A percentile compares a stretch with the other conserved stretches of the same genome.
These are phyloP conservation scores for Piezodorus guildinii DNA, from an alignment of 1,140 invertebrate genomes.

Conservation along the genomic window DNA sequence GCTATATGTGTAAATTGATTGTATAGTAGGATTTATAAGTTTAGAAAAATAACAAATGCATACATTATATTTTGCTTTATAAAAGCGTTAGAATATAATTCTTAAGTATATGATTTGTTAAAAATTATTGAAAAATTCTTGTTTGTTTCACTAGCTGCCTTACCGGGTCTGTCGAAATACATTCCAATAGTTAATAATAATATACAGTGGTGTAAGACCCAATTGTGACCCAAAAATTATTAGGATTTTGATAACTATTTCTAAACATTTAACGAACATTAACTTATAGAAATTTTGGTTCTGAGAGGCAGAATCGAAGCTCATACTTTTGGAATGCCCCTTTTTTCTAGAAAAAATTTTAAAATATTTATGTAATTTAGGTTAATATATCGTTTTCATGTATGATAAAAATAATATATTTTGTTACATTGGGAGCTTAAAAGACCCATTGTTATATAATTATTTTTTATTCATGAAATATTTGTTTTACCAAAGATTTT, in stretches of 20 bases:
- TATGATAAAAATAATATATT: slow-evolving; percentile 13
- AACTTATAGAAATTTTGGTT: too few species aligned
- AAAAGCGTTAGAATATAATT: slow-evolving; percentile 4
- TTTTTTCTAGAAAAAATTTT: too few species aligned
- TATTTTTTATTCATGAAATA: slow-evolving; percentile 12
- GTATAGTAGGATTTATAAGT: neutral
- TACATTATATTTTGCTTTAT: slow-evolving; percentile 9
- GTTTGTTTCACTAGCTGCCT: slow-evolving; percentile 10
- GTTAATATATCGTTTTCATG: slow-evolving; percentile 4
- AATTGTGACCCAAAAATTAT: too few species aligned
- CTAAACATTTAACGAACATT: too few species aligned
- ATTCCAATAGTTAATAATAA: too few species aligned
- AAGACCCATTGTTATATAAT: slow-evolving; percentile 7
- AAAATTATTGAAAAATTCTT: slow-evolving; percentile 3
- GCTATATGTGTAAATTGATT: neutral
- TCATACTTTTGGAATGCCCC: too few species aligned
- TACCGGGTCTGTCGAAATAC: neutral
- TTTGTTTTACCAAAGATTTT: slow-evolving; percentile 21
- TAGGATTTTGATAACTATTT: too few species aligned
- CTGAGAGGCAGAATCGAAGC: too few species aligned
- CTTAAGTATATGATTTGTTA: neutral
- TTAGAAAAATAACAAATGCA: slow-evolving; percentile 8
- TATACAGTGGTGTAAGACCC: too few species aligned
- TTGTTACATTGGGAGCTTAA: slow-evolving; percentile 3
- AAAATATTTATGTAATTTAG: too few species aligned